Base-by-base conservation (phyloP, 1,140 invertebrate genomes). In the Drosophila guanche region DNA sequence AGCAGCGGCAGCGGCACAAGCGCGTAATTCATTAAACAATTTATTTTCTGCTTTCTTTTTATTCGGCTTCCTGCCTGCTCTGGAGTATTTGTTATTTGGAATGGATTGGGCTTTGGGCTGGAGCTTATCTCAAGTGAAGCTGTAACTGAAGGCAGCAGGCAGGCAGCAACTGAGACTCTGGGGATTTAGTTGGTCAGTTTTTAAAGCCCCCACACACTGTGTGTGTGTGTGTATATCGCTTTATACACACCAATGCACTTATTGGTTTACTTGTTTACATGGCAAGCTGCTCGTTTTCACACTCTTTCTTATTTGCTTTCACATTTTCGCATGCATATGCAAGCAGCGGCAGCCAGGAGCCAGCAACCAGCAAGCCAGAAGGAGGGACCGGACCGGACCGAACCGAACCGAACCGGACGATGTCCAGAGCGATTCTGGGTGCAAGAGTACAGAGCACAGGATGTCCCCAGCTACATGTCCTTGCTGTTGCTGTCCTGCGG, bases 191-290 rank as follows among this genome's bases (percentile, higher is more conserved):
- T 75, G 72, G 71, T 60, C 81, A 62, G 67, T 81, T 85, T 72
- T 72, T 72, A 79, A 84, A 79, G 75, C 76, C 75, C 54, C 66
- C 40, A 25, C 23, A 57, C n/a, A n/a, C n/a, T 43, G 58, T 54
- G 53, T 70, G 63, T 74, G 33, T 37, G 1, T 37, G 33, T 69
- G 66, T 69, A 69, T 69, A 69, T 69, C 66, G 50, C 33, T 68
- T 68, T 56, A 69, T 68, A 62, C 69, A 79, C 62, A 75, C 71
- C 60, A 53, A 69, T 67, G 72, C 72, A 88, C 81, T 86, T 86
- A 86, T 86, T 86, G 81, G 81, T 88, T 86, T 86, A 81, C 81
- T 86, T 86, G 83, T 86, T 86, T 86, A 88, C 81, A 85, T 85
- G 81, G 83, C 81, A 85, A 85, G 81, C 81, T 85, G 81, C 83